These are phyloP conservation scores for Scaptodrosophila latifasciaeformis DNA, from an alignment of 2,888 invertebrate species.

Conservation along the genomic window DNA sequence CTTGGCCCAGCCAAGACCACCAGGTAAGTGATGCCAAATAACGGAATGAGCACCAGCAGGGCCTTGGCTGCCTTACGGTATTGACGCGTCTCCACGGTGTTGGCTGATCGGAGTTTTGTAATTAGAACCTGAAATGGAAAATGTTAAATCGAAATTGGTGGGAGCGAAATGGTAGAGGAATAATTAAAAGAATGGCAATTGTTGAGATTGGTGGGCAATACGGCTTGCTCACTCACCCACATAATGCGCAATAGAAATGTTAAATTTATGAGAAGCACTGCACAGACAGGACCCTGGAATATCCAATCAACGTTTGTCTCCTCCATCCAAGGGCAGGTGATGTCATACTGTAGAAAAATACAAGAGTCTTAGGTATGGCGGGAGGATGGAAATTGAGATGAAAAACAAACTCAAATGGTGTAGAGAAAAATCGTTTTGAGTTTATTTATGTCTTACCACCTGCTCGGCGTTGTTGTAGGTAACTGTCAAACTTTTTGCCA, in stretches of 20 bases:
- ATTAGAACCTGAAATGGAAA: slow-evolving; percentile 84
- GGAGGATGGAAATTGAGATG: not conserved
- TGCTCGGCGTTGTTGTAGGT: slow-evolving; percentile 58
- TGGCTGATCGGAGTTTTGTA: slow-evolving; percentile 93
- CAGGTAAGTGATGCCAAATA: slow-evolving; percentile 93
- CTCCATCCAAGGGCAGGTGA: slow-evolving; percentile 87
- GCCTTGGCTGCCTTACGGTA: slow-evolving; percentile 94
- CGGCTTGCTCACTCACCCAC: slow-evolving; percentile 81
- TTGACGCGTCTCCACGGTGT: slow-evolving; percentile 92
- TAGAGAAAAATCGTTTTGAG: no score
- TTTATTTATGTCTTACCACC: slow-evolving; percentile 31
- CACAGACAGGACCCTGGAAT: slow-evolving; percentile 88
- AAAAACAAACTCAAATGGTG: no score
- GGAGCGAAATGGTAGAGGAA: not conserved
- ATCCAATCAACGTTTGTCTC: slow-evolving; percentile 90
- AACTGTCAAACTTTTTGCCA: slow-evolving; percentile 72
- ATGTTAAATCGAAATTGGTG: not conserved
- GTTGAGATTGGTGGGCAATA: not conserved
- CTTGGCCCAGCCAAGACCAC: slow-evolving; percentile 88
- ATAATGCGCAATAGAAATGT: slow-evolving; percentile 89
- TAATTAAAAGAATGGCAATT: not conserved
- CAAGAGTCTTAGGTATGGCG: not conserved
- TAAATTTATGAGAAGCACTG: slow-evolving; percentile 87
- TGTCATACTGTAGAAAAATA: slow-evolving; percentile 71
- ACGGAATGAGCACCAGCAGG: slow-evolving; percentile 91